Percentiles rank a stretch among this genome's conserved stretches.
Evolutionary conservation across 2,888 invertebrate species (phyloP).

Genomic region (Dastarcus helophoroides): DNA sequence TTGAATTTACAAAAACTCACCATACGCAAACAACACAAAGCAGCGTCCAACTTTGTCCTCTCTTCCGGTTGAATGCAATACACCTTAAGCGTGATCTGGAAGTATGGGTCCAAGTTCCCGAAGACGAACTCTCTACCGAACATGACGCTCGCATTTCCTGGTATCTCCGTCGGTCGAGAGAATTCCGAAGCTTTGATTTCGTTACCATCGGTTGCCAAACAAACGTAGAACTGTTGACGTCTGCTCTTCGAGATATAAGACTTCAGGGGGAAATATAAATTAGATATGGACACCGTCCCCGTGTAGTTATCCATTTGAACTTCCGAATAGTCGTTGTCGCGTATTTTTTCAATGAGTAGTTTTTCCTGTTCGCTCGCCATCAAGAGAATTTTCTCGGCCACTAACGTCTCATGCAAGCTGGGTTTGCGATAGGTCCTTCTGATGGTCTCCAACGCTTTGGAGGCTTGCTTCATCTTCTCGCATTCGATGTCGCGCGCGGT

Average conservation of each 20-base stretch:
- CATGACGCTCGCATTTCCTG: constrained; percentile 13
- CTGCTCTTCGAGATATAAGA: constrained; percentile 9
- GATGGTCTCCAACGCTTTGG: constrained; percentile 23
- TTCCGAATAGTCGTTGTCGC: constrained; percentile 13
- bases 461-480: constrained; percentile 25
- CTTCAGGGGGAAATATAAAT: constrained; percentile 19
- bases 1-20: too few relatives aligned
- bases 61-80: constrained; percentile 31
- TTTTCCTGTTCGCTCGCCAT: constrained; percentile 20
- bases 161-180: constrained; percentile 14
- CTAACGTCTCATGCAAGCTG: constrained; percentile 18
- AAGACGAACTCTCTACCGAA: constrained; percentile 29
- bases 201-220: constrained; percentile 24
- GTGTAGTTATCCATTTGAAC: constrained; percentile 9
- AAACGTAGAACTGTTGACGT: constrained; percentile 30
- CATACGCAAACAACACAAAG: background rate
- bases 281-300: constrained; percentile 17
- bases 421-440: constrained; percentile 15
- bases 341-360: constrained; percentile 16
- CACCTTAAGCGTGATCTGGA: constrained; percentile 37
- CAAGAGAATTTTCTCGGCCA: constrained; percentile 27
- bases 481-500: constrained; percentile 23
- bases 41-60: background rate
- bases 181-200: constrained; percentile 25
- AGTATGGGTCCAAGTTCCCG: constrained; percentile 28